A percentile compares a stretch with the other conserved stretches of the same genome.
Evolutionary conservation across 2,113 vertebrate genomes (phyloP).

Genomic region (Callopanchax toddi): DNA sequence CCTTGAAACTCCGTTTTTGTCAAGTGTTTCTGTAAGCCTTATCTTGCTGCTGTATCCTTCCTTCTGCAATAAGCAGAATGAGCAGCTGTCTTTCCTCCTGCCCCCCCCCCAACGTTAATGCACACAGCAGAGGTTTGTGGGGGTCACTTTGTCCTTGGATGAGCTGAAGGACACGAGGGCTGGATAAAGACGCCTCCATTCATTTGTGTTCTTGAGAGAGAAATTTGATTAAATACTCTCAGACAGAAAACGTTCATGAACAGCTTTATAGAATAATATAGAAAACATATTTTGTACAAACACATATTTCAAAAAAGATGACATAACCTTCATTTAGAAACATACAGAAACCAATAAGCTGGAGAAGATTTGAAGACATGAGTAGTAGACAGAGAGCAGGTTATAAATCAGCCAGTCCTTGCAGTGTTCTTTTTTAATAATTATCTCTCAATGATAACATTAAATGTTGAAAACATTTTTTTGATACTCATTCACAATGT

Average conservation of each 20-base stretch:
- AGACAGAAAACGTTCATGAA: slow-evolving; percentile 13
- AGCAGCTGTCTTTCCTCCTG: slow-evolving; percentile 62
- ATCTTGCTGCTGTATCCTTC: slow-evolving; percentile 48
- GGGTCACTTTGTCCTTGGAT: slow-evolving; percentile 73
- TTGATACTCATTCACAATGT: background rate
- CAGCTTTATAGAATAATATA: slow-evolving; percentile 22
- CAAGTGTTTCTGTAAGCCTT: slow-evolving; percentile 42
- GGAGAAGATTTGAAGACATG: slow-evolving; percentile 9
- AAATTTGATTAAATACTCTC: slow-evolving; percentile 7
- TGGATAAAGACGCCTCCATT: slow-evolving; percentile 55
- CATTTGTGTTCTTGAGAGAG: background rate
- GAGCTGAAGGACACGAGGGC: slow-evolving; percentile 61
- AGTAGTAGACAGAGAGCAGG: slow-evolving; percentile 38
- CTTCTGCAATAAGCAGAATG: slow-evolving; percentile 52
- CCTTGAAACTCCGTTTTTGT: slow-evolving; percentile 71
- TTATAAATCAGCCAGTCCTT: slow-evolving; percentile 53
- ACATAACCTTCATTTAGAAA: slow-evolving; percentile 14
- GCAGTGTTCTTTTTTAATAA: slow-evolving; percentile 37
- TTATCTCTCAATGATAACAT: slow-evolving; percentile 31
- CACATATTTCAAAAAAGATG: slow-evolving; percentile 17
- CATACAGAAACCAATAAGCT: background rate
- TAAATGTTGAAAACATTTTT: slow-evolving; percentile 31
- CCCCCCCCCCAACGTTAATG: slow-evolving; percentile 29
- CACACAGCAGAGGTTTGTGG: slow-evolving; percentile 43
- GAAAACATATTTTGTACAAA: slow-evolving; percentile 21